Conservation (phyloP, 2,888 invertebrate genomes). For the Drymonia ruficornis region DNA sequence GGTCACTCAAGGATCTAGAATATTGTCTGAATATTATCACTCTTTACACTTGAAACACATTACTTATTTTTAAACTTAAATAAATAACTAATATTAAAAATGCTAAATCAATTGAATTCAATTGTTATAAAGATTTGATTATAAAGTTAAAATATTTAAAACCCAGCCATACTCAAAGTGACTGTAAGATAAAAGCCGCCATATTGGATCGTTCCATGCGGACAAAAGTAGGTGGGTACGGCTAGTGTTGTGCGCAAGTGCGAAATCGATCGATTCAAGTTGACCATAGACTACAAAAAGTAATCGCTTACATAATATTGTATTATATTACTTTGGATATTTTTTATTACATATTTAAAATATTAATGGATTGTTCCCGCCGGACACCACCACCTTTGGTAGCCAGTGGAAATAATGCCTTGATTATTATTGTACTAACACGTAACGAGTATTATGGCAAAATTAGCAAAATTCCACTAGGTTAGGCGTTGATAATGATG, state of each 20-base stretch:
- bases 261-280: constrained; percentile 59
- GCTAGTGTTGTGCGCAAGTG: constrained; percentile 78
- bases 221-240: constrained; percentile 52
- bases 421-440: no score
- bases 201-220: constrained; percentile 78
- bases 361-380: no score
- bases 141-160: constrained; percentile 64
- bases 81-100: constrained; percentile 61
- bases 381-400: no score
- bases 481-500: no score
- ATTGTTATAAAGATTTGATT: constrained; percentile 56
- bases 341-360: no score
- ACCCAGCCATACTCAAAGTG: constrained; percentile 70
- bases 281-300: background rate
- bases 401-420: no score
- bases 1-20: constrained; percentile 82
- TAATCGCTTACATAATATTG: background rate
- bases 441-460: no score
- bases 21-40: constrained; percentile 64
- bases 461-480: no score
- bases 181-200: constrained; percentile 78
- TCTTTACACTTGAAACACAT: constrained; percentile 68
- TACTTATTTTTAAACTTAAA: constrained; percentile 64
- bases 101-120: constrained; percentile 53
- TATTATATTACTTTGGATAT: no score